Percentiles rank a stretch among this genome's conserved stretches.
phyloP scores from a whole-genome alignment of 53 echinoderm and acorn worm species.

The Henricia sp. region DNA sequence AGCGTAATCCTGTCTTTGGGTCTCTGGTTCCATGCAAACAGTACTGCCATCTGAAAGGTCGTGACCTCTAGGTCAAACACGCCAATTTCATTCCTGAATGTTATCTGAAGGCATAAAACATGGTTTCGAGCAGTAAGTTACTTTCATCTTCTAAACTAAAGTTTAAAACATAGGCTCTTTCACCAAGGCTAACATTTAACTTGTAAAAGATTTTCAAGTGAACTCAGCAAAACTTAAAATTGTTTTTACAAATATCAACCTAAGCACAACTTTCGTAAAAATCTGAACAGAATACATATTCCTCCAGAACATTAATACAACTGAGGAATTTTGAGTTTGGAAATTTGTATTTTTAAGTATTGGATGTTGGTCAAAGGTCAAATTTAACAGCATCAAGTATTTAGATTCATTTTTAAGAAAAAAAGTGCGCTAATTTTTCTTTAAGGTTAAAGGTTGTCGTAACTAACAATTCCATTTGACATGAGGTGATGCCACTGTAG shows the following conservation, averaged over 20 bases:
- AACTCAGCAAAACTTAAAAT: too few species aligned
- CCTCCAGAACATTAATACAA: too few species aligned
- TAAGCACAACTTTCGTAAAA: too few species aligned
- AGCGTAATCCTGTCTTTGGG: slow-evolving; percentile 87
- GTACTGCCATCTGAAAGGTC: slow-evolving; percentile 99
- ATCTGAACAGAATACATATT: too few species aligned
- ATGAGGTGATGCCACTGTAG: slow-evolving; percentile 99
- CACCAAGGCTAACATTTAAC: too few species aligned
- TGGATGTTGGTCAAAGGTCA: too few species aligned
- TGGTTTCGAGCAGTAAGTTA: background rate
- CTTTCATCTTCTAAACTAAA: background rate
- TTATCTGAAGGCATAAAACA: slow-evolving; percentile 66
- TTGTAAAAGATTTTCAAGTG: background rate
- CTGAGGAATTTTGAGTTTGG: too few species aligned
- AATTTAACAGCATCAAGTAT: background rate
- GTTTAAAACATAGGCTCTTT: background rate
- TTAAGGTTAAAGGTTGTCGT: background rate
- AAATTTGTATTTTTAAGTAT: too few species aligned
- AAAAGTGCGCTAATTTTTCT: too few species aligned
- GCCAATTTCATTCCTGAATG: slow-evolving; percentile 94
- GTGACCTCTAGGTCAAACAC: slow-evolving; percentile 98
- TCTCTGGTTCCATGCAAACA: slow-evolving; percentile 95
- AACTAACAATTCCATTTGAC: slow-evolving; percentile 99
- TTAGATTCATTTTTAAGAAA: background rate
- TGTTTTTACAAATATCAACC: too few species aligned